Conservation (phyloP, 2,888 invertebrate genomes). For the Marasmarcha lunaedactyla region DNA sequence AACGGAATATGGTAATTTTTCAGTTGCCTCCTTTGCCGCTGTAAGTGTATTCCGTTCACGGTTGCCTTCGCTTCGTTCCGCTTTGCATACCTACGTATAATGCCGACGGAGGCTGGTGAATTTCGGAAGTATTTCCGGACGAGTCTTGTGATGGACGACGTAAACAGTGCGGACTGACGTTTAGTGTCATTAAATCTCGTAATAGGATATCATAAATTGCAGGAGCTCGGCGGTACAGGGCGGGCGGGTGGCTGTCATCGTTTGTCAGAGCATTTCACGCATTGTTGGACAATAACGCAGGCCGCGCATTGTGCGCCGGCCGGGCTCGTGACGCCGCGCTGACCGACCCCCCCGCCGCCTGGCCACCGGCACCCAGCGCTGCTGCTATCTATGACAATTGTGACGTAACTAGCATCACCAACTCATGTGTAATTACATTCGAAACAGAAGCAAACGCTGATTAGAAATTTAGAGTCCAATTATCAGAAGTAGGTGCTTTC, state of each 20-base stretch:
- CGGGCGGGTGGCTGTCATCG: slow-evolving; percentile 65
- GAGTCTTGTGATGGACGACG: slow-evolving; percentile 33
- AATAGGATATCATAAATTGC: slow-evolving; percentile 70
- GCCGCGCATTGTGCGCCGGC: slow-evolving; percentile 42
- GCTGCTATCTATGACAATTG: slow-evolving; percentile 1
- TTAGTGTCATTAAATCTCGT: slow-evolving; percentile 68
- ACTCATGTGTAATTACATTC: too few relatives aligned
- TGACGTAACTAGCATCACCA: not conserved
- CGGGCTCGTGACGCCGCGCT: slow-evolving; percentile 36
- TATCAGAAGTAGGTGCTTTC: too few relatives aligned
- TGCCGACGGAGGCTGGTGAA: slow-evolving; percentile 6
- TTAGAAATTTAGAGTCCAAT: too few relatives aligned
- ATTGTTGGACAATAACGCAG: slow-evolving; percentile 68
- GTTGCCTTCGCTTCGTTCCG: slow-evolving; percentile 27
- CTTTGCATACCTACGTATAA: slow-evolving; percentile 12
- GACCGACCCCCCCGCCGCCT: slow-evolving; percentile 10
- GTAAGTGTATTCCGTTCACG: slow-evolving; percentile 42
- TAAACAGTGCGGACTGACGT: slow-evolving; percentile 47
- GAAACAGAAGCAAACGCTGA: too few relatives aligned
- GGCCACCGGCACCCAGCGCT: not conserved
- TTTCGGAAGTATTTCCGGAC: slow-evolving; percentile 31
- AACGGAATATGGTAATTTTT: slow-evolving; percentile 59
- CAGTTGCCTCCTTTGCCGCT: slow-evolving; percentile 29
- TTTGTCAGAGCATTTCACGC: slow-evolving; percentile 71
- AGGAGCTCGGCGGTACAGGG: slow-evolving; percentile 54